These are phyloP conservation scores for Drosophila fuyamai DNA, from an alignment of 1,140 invertebrate species.

Conservation along the genomic window DNA sequence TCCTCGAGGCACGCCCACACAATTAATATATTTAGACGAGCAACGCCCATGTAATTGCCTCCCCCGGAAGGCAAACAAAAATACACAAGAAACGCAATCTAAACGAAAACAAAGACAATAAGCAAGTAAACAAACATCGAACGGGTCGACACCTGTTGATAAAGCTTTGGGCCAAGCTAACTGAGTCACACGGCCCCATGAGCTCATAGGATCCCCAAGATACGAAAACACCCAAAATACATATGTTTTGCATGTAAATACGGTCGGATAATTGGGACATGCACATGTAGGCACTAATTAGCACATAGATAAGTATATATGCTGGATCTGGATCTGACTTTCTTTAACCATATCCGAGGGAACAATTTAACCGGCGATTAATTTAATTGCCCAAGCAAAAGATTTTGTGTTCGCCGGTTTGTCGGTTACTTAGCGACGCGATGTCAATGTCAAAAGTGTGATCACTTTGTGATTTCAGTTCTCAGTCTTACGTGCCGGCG, in stretches of 20 bases:
- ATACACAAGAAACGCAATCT: neutral
- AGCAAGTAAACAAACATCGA: slow-evolving; percentile 7
- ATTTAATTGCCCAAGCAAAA: slow-evolving; percentile 63
- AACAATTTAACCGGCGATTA: slow-evolving; percentile 56
- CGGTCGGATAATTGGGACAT: slow-evolving; percentile 23
- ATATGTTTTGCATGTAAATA: slow-evolving; percentile 14
- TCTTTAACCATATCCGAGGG: slow-evolving; percentile 44
- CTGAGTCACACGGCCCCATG: slow-evolving; percentile 51
- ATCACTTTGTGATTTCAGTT: slow-evolving; percentile 29
- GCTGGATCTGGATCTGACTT: slow-evolving; percentile 35
- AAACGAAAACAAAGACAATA: slow-evolving; percentile 18
- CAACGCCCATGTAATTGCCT: slow-evolving; percentile 55
- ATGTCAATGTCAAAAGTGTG: slow-evolving; percentile 59
- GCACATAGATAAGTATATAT: slow-evolving; percentile 27
- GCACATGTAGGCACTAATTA: slow-evolving; percentile 35
- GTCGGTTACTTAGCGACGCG: slow-evolving; percentile 1
- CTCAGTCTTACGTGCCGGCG: slow-evolving; percentile 43
- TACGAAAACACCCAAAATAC: slow-evolving; percentile 16
- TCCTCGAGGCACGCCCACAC: slow-evolving; percentile 23
- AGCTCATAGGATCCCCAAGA: slow-evolving; percentile 45
- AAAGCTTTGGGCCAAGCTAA: slow-evolving; percentile 18
- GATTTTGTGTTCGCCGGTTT: slow-evolving; percentile 44
- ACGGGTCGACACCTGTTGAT: slow-evolving; percentile 46
- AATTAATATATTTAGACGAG: slow-evolving; percentile 24
- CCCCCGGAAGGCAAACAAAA: slow-evolving; percentile 2